Evolutionary conservation across 1,140 invertebrate species (phyloP).

Genomic region (Aphelinus certus): DNA sequence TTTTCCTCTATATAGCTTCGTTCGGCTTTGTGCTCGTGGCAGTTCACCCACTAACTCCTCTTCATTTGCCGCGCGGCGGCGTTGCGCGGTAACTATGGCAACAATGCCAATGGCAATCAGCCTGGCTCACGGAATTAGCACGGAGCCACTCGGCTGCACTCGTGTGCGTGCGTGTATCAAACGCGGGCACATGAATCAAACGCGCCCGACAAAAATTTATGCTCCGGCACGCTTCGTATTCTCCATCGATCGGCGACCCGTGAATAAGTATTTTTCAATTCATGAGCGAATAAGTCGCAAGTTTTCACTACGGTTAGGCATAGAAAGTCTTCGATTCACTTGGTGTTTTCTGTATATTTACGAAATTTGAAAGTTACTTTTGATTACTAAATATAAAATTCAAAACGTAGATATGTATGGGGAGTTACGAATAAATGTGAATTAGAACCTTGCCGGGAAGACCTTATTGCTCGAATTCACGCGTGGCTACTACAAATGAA

Average conservation of each 20-base stretch:
- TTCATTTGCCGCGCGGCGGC: constrained; percentile 37
- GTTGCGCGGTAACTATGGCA: constrained; percentile 54
- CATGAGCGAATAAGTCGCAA: neutral
- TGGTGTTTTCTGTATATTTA: too few relatives aligned
- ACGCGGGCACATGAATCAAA: constrained; percentile 17
- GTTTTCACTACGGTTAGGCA: neutral
- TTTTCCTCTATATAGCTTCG: too few relatives aligned
- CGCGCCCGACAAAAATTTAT: too few relatives aligned
- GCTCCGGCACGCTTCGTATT: constrained; percentile 53
- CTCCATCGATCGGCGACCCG: constrained; percentile 25
- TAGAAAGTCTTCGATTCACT: too few relatives aligned
- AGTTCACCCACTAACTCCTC: neutral
- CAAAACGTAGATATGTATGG: too few relatives aligned
- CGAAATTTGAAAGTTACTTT: too few relatives aligned
- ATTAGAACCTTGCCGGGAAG: too few relatives aligned
- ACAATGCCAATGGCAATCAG: constrained; percentile 55
- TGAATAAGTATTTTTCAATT: constrained; percentile 2
- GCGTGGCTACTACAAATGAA: too few relatives aligned
- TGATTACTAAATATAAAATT: too few relatives aligned
- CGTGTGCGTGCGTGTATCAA: neutral
- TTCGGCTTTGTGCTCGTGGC: neutral
- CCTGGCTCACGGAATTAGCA: constrained; percentile 54
- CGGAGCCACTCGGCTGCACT: constrained; percentile 9
- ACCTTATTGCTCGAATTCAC: too few relatives aligned
- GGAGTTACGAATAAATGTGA: too few relatives aligned